Percentiles rank a stretch among this genome's conserved stretches.
Evolutionary conservation across 1,140 invertebrate species (phyloP).

Genomic region (Rhagoletis zephyria): DNA sequence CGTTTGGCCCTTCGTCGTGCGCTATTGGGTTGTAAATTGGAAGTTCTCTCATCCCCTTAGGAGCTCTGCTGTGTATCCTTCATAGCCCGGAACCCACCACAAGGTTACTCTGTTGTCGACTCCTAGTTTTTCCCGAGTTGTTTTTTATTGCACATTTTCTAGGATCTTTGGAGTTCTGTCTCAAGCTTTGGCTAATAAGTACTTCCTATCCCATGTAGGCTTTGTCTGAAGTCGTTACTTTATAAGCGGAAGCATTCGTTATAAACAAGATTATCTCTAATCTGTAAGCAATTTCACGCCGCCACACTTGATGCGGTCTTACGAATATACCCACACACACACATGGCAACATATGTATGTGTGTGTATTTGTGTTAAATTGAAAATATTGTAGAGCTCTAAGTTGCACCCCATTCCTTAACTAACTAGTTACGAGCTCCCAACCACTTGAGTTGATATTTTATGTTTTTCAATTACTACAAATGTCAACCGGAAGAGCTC

Average conservation of each 20-base stretch:
- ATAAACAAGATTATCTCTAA: not conserved
- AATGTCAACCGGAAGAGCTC: constrained; percentile 17
- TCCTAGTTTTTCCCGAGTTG: no score
- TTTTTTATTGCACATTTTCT: no score
- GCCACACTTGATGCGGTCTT: not conserved
- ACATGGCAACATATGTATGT: not conserved
- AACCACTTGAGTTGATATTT: not conserved
- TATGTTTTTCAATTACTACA: constrained; percentile 40
- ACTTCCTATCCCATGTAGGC: no score
- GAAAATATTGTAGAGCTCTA: not conserved
- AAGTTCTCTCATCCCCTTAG: no score
- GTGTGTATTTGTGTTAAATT: not conserved
- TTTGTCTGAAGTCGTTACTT: no score
- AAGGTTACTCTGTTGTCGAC: no score
- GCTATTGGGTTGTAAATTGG: no score
- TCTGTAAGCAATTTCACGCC: not conserved
- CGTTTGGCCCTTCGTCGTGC: no score
- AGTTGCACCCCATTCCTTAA: not conserved
- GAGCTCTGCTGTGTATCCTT: no score
- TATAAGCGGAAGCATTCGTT: not conserved
- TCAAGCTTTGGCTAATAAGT: no score
- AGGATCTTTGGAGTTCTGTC: no score
- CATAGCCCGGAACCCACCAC: no score
- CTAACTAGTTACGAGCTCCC: not conserved
- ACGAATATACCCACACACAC: not conserved